A percentile compares a stretch with the other conserved stretches of the same genome.
These are phyloP conservation scores for Caenorhabditis auriculariae DNA, from an alignment of 2,888 invertebrate species.

Conservation along the genomic window DNA sequence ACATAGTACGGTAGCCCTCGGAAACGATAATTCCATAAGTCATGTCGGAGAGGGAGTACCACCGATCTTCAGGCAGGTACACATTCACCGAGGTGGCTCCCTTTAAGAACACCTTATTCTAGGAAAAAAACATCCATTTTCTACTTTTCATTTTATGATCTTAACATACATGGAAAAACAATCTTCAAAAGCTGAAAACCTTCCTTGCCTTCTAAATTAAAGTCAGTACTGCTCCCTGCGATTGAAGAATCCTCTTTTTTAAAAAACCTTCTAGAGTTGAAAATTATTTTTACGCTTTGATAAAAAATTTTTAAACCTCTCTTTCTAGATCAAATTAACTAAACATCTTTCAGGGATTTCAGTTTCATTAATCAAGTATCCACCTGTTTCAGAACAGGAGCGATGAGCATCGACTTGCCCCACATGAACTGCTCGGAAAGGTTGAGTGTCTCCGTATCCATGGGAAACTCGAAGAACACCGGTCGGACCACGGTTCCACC, in stretches of 20 bases:
- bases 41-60: conserved; percentile 60
- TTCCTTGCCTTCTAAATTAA: too few species aligned
- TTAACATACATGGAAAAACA: too few species aligned
- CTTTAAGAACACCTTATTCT: too few species aligned
- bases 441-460: conserved; percentile 39
- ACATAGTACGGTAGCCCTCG: conserved; percentile 27
- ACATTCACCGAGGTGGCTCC: conserved; percentile 47
- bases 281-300: neutral
- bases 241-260: too few species aligned
- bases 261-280: too few species aligned
- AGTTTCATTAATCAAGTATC: neutral
- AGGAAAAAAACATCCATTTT: too few species aligned
- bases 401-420: conserved; percentile 48
- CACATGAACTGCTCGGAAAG: conserved; percentile 59
- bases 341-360: neutral
- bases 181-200: too few species aligned
- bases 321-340: neutral
- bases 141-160: too few species aligned
- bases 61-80: conserved; percentile 64
- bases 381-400: conserved; percentile 37
- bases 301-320: neutral
- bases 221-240: too few species aligned
- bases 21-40: conserved; percentile 30
- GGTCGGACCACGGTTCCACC: conserved; percentile 55
- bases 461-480: conserved; percentile 53